These are phyloP conservation scores for Apeira syringaria DNA, from an alignment of 2,888 invertebrate species.

Conservation along the genomic window DNA sequence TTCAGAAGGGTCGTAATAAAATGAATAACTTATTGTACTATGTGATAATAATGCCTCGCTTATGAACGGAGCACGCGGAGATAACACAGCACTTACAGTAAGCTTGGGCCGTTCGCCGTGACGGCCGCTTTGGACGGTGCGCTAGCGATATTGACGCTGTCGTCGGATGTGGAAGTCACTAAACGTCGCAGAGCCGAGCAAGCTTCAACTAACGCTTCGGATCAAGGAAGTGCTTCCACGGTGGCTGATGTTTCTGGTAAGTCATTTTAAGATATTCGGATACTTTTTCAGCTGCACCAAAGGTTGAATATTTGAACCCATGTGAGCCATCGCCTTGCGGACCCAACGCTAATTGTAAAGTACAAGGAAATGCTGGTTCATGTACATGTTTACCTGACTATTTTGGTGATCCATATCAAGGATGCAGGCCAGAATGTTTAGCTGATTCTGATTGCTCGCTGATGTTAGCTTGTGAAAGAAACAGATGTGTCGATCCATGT, in stretches of 20 bases:
- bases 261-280: slow-evolving; percentile 60
- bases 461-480: slow-evolving; percentile 84
- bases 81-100: slow-evolving; percentile 84
- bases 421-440: slow-evolving; percentile 87
- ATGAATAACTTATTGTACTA: slow-evolving; percentile 67
- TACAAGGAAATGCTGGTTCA: slow-evolving; percentile 88
- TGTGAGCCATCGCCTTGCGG: slow-evolving; percentile 88
- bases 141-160: slow-evolving; percentile 71
- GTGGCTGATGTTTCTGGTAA: slow-evolving; percentile 70
- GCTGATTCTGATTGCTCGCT: slow-evolving; percentile 87
- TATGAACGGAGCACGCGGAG: slow-evolving; percentile 81
- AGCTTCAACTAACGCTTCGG: slow-evolving; percentile 84
- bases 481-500: slow-evolving; percentile 88
- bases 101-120: slow-evolving; percentile 75
- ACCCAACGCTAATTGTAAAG: slow-evolving; percentile 88
- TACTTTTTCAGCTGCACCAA: slow-evolving; percentile 73
- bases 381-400: slow-evolving; percentile 88
- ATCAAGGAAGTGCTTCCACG: slow-evolving; percentile 78
- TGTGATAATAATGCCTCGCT: slow-evolving; percentile 82
- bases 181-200: slow-evolving; percentile 75
- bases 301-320: slow-evolving; percentile 77
- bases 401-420: slow-evolving; percentile 90
- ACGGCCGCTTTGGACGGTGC: slow-evolving; percentile 75
- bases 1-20: slow-evolving; percentile 72
- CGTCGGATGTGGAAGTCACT: slow-evolving; percentile 72